phyloP scores from a whole-genome alignment of 1,140 invertebrate genomes.

The Episyrphus balteatus region DNA sequence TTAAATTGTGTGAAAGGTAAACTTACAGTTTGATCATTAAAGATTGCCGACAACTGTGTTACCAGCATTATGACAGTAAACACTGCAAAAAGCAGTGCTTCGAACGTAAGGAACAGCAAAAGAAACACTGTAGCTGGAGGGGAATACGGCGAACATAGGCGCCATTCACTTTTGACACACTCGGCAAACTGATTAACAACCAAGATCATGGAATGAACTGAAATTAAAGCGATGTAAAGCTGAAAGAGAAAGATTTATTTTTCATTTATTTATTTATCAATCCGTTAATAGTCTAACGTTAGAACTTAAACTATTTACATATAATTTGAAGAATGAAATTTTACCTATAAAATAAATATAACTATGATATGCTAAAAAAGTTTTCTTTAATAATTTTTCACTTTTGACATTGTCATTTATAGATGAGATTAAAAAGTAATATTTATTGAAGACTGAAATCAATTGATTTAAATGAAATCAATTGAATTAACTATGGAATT shows the following conservation, averaged over 20 bases:
- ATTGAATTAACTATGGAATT: too few relatives aligned
- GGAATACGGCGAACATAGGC: conserved; percentile 82
- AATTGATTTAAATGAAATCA: too few relatives aligned
- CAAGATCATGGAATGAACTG: conserved; percentile 84
- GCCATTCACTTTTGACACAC: conserved; percentile 91
- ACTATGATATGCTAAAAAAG: too few relatives aligned
- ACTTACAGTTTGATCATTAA: conserved; percentile 93
- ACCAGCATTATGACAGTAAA: conserved; percentile 98
- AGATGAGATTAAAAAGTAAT: too few relatives aligned
- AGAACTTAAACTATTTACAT: not conserved
- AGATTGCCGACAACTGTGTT: conserved; percentile 95
- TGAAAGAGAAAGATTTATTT: conserved; percentile 43
- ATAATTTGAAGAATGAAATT: not conserved
- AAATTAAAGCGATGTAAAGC: conserved; percentile 97
- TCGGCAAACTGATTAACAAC: conserved; percentile 87
- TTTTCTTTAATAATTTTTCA: too few relatives aligned
- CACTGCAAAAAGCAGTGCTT: conserved; percentile 93
- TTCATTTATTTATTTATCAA: too few relatives aligned
- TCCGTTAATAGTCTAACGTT: too few relatives aligned
- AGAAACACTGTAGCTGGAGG: conserved; percentile 93
- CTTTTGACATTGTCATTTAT: too few relatives aligned
- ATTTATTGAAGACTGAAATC: too few relatives aligned
- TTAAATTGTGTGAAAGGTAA: not conserved
- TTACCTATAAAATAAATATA: too few relatives aligned
- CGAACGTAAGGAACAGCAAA: conserved; percentile 91